A percentile compares a stretch with the other conserved stretches of the same genome.
Conservation (phyloP, 2,113 vertebrate species). For the Pluvialis apricaria region DNA sequence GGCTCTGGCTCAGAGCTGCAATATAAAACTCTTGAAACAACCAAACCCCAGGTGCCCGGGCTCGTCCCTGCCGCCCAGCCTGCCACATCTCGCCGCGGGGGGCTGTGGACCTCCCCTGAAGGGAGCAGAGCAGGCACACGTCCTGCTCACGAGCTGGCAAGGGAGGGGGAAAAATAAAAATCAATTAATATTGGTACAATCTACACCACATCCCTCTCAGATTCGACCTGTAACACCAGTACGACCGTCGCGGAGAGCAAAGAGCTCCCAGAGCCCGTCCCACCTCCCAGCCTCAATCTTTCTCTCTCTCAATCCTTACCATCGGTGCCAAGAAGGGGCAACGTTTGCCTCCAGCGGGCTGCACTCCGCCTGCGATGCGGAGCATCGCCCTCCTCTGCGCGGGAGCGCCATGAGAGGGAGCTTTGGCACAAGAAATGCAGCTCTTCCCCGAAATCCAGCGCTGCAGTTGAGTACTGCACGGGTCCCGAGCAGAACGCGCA, state of each 20-base stretch:
- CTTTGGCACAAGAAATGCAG: background rate
- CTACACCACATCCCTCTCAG: background rate
- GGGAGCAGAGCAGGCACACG: background rate
- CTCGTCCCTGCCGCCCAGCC: background rate
- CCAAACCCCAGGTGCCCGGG: too few relatives aligned
- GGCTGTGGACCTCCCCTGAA: background rate
- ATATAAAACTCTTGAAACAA: background rate
- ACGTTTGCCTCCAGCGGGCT: background rate
- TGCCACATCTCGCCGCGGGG: too few relatives aligned
- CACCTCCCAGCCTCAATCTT: background rate
- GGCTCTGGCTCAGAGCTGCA: background rate
- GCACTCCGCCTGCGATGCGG: rapidly evolving
- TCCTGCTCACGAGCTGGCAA: background rate
- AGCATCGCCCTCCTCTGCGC: background rate
- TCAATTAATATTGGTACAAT: too few relatives aligned
- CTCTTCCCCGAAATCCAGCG: background rate
- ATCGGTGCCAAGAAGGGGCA: background rate
- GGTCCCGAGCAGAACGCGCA: background rate
- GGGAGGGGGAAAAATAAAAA: too few relatives aligned
- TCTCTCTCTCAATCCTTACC: background rate
- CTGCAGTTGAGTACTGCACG: background rate
- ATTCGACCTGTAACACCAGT: rapidly evolving
- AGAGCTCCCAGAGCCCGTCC: background rate
- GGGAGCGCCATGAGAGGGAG: background rate
- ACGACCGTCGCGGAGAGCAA: background rate